Conservation (phyloP, 2,888 invertebrate genomes). For the Protonemura montana region DNA sequence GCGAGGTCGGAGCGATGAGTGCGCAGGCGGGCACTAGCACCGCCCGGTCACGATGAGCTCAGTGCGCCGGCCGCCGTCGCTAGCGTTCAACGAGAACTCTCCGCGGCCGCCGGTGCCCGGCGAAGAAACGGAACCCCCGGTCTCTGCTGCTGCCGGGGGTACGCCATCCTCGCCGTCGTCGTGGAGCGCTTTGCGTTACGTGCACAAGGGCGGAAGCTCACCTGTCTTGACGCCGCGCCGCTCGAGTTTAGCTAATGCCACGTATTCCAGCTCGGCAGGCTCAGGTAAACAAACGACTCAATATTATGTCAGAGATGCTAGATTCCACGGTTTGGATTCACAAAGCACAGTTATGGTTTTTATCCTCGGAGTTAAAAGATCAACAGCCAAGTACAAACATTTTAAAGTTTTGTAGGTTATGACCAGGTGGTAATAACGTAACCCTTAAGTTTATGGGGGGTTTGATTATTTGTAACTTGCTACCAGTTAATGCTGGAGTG, state of each 20-base stretch:
- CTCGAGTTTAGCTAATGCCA: conserved; percentile 55
- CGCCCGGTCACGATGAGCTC: conserved; percentile 47
- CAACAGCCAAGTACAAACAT: too few species aligned
- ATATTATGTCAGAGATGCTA: too few species aligned
- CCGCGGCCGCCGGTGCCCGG: conserved; percentile 87
- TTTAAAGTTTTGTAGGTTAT: too few species aligned
- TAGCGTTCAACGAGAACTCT: conserved; percentile 65
- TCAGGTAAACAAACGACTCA: not conserved
- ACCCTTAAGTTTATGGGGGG: too few species aligned
- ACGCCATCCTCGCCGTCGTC: conserved; percentile 42
- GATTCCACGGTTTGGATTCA: too few species aligned
- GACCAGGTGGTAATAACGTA: too few species aligned
- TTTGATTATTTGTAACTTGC: too few species aligned
- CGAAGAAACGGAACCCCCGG: conserved; percentile 59
- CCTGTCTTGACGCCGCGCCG: conserved; percentile 60
- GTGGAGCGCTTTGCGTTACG: conserved; percentile 42
- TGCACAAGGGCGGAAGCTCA: conserved; percentile 48
- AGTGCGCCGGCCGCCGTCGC: conserved; percentile 44
- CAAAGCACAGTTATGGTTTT: too few species aligned
- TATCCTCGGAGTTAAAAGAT: too few species aligned
- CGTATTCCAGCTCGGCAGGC: conserved; percentile 16
- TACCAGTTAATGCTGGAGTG: too few species aligned
- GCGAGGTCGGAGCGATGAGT: conserved; percentile 42
- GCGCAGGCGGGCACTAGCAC: conserved; percentile 37
- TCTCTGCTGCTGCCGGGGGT: conserved; percentile 76